phyloP scores from a whole-genome alignment of 2,797 vertebrate species.

The Tolypeutes matacus region DNA sequence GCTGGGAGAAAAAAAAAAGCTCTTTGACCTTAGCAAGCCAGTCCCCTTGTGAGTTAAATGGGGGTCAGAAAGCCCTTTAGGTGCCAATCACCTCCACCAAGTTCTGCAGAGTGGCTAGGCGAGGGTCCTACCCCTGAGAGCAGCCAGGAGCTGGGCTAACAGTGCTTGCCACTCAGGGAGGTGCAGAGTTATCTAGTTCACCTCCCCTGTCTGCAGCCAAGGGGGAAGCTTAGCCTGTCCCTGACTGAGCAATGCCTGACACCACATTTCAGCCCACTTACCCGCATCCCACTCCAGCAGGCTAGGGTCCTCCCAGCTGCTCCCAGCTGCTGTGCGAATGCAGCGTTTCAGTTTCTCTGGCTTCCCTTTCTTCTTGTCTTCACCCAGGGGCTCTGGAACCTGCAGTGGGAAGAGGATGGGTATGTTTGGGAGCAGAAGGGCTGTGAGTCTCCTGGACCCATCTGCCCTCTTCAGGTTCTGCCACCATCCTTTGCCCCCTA shows the following conservation, averaged over 20 bases:
- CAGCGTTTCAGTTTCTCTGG: slow-evolving; percentile 94
- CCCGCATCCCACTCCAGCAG: slow-evolving; percentile 95
- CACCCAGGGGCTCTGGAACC: slow-evolving; percentile 89
- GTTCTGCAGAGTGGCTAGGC: background rate
- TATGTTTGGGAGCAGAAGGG: background rate
- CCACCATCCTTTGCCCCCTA: background rate
- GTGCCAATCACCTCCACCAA: background rate
- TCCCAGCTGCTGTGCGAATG: slow-evolving; percentile 94
- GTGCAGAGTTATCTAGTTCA: too few species aligned
- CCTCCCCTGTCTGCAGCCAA: background rate
- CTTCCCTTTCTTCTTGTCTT: slow-evolving; percentile 94
- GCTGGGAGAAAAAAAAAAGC: background rate
- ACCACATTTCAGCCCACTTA: slow-evolving; percentile 71
- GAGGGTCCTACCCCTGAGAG: background rate
- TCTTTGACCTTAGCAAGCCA: background rate
- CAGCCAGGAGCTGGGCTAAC: background rate
- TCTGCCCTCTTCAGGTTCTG: background rate
- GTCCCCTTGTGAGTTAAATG: background rate
- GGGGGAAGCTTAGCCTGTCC: background rate
- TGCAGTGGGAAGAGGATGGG: slow-evolving; percentile 65
- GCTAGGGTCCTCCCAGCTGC: slow-evolving; percentile 94
- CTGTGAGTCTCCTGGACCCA: background rate
- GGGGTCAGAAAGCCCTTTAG: background rate
- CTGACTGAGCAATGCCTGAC: background rate
- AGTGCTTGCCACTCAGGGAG: background rate